phyloP scores from a whole-genome alignment of 2,797 vertebrate genomes.

The Mormyrus proboscirostris region DNA sequence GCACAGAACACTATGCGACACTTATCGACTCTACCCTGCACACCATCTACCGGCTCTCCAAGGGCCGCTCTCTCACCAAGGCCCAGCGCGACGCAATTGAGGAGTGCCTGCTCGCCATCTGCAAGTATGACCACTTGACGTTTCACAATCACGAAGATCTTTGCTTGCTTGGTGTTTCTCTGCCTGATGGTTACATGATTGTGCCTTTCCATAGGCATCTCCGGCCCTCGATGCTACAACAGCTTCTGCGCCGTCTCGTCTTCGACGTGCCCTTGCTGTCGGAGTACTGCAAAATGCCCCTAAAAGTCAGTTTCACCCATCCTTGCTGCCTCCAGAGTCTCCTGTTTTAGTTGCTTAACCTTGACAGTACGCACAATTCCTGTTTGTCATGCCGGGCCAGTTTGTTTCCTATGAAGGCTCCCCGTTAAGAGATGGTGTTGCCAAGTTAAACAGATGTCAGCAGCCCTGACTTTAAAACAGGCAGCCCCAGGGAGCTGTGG shows the following conservation, averaged over 20 bases:
- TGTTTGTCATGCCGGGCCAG: not conserved
- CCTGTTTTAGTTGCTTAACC: not conserved
- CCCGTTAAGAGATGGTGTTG: not conserved
- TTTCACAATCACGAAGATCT: not conserved
- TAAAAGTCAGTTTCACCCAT: constrained; percentile 72
- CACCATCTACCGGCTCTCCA: constrained; percentile 93
- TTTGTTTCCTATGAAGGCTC: not conserved
- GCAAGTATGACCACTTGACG: constrained; percentile 70
- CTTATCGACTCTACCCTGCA: constrained; percentile 91
- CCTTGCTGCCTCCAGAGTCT: constrained; percentile 12
- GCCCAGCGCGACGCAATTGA: constrained; percentile 96
- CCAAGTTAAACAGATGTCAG: constrained; percentile 20
- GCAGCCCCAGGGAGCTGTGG: not conserved
- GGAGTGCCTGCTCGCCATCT: constrained; percentile 89
- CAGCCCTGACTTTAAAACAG: not conserved
- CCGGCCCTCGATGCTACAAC: constrained; percentile 94
- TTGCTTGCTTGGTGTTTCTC: not conserved
- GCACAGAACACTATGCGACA: constrained; percentile 83
- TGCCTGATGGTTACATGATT: not conserved
- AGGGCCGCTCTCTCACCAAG: constrained; percentile 93
- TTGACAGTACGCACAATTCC: not conserved
- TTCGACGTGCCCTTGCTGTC: constrained; percentile 94
- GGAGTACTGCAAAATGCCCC: constrained; percentile 98
- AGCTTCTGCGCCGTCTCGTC: constrained; percentile 85
- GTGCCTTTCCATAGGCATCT: constrained; percentile 70